These are phyloP conservation scores for Malthinus seriepunctatus DNA, from an alignment of 2,888 invertebrate genomes.

Conservation along the genomic window DNA sequence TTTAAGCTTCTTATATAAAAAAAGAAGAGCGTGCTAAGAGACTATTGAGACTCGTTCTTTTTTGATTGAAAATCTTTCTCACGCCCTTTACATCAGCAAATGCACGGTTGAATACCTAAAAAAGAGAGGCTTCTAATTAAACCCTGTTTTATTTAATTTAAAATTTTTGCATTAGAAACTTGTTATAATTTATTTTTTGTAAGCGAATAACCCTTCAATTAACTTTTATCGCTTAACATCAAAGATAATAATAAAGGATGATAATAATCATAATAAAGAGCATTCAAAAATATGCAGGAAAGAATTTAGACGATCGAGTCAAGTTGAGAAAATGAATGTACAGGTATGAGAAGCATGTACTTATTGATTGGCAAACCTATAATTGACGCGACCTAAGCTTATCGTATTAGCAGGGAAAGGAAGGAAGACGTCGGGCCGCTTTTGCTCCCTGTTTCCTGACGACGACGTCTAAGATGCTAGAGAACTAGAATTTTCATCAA, in stretches of 20 bases:
- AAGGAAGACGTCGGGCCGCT: constrained; percentile 21
- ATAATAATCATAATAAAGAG: background rate
- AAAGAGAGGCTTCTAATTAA: no score
- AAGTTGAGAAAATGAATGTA: background rate
- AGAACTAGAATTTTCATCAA: constrained; percentile 15
- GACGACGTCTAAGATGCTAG: constrained; percentile 10
- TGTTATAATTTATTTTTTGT: no score
- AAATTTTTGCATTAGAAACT: no score
- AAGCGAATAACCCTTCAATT: no score
- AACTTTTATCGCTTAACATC: no score
- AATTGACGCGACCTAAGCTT: constrained; percentile 28
- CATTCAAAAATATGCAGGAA: background rate
- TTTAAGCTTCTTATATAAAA: no score
- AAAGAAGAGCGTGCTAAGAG: no score
- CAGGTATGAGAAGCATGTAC: constrained; percentile 27
- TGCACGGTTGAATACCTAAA: no score
- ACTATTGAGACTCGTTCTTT: no score
- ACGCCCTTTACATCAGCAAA: no score
- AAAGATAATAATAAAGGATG: background rate
- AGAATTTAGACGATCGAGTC: background rate
- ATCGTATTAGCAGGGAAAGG: constrained; percentile 23
- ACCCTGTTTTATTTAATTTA: no score
- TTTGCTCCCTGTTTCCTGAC: constrained; percentile 16
- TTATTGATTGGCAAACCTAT: constrained; percentile 30
- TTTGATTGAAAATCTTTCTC: no score